Conservation (phyloP, 2,113 vertebrate genomes). For the Limnothrissa miodon region DNA sequence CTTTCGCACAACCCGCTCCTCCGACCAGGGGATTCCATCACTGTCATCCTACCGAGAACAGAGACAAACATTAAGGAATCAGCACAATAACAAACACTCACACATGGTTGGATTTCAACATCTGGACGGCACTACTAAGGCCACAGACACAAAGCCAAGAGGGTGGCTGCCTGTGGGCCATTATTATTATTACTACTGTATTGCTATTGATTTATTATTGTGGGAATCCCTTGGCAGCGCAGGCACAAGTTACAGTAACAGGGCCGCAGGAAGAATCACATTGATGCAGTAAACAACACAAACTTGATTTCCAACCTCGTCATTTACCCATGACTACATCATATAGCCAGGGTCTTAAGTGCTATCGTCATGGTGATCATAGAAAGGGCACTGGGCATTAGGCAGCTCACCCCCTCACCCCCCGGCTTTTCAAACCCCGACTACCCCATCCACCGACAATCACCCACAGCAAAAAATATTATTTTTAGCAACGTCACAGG, state of each 20-base stretch:
- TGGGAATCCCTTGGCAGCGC: too few relatives aligned
- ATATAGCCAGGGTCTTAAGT: neutral
- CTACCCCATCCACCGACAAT: too few relatives aligned
- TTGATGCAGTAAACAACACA: too few relatives aligned
- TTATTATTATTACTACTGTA: too few relatives aligned
- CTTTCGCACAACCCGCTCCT: conserved; percentile 96
- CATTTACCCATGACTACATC: neutral
- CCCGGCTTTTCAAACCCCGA: too few relatives aligned
- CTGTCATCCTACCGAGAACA: conserved; percentile 86
- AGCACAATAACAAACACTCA: neutral
- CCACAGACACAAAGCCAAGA: neutral
- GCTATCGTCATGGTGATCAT: neutral
- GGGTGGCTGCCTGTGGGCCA: too few relatives aligned
- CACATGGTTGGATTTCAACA: neutral
- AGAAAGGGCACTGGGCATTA: neutral
- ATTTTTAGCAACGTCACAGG: neutral
- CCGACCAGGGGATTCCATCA: conserved; percentile 99
- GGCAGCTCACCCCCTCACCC: too few relatives aligned
- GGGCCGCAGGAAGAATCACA: neutral
- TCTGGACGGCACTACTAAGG: neutral
- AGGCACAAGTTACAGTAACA: too few relatives aligned
- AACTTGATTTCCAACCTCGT: neutral
- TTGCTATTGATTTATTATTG: too few relatives aligned
- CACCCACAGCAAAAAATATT: neutral
- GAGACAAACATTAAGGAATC: neutral